phyloP scores from a whole-genome alignment of 2,113 vertebrate genomes.

The Gobio gobio region DNA sequence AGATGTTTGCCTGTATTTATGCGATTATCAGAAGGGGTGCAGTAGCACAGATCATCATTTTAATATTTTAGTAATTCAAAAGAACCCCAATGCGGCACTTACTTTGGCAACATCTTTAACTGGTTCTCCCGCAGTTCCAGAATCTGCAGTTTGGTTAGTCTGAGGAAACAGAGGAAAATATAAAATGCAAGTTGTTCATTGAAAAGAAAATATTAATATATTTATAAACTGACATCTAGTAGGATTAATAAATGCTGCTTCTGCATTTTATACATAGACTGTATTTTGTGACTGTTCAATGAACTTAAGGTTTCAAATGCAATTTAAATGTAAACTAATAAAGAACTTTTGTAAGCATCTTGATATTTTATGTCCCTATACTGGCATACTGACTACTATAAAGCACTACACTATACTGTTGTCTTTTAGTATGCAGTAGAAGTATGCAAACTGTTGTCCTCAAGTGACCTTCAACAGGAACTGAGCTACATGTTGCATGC shows the following conservation, averaged over 20 bases:
- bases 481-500: background rate
- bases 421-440: background rate
- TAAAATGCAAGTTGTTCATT: background rate
- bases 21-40: background rate
- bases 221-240: background rate
- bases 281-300: background rate
- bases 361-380: background rate
- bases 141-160: constrained; percentile 95
- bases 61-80: constrained; percentile 14
- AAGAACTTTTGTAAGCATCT: background rate
- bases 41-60: background rate
- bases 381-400: background rate
- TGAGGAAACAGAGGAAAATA: constrained; percentile 67
- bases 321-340: background rate
- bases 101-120: constrained; percentile 98
- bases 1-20: background rate
- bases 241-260: background rate
- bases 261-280: too few relatives aligned
- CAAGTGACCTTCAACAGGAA: background rate
- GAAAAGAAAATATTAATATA: background rate
- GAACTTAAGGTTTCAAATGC: background rate
- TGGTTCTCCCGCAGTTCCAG: constrained; percentile 98
- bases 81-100: constrained; percentile 69
- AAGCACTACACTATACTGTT: background rate
- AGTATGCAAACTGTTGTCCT: background rate